These are phyloP conservation scores for Machimus atricapillus DNA, from an alignment of 2,888 invertebrate species.

Conservation along the genomic window DNA sequence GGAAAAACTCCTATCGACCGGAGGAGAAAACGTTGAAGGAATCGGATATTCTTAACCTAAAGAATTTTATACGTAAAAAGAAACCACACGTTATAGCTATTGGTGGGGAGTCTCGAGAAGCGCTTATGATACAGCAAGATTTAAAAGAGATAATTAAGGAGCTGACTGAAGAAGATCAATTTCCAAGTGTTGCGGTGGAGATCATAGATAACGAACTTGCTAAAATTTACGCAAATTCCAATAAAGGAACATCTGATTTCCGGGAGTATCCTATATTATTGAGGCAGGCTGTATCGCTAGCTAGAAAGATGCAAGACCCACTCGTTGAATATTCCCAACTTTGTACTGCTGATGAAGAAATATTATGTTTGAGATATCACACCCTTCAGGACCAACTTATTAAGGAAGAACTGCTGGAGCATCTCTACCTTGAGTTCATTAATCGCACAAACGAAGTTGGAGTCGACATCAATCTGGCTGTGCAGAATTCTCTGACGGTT, in stretches of 20 bases:
- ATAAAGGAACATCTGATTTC: constrained; percentile 85
- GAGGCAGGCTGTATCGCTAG: constrained; percentile 92
- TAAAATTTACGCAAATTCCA: constrained; percentile 90
- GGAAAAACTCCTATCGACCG: constrained; percentile 75
- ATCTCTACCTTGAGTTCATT: constrained; percentile 87
- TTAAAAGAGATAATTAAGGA: constrained; percentile 76
- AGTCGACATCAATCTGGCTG: constrained; percentile 93
- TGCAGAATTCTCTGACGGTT: constrained; percentile 85
- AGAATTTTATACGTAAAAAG: constrained; percentile 85
- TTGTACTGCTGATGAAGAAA: constrained; percentile 95
- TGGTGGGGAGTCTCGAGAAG: constrained; percentile 90
- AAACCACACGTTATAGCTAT: constrained; percentile 94
- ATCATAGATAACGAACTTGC: constrained; percentile 94
- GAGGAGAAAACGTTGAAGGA: constrained; percentile 74
- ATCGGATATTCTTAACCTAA: constrained; percentile 72
- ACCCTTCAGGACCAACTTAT: constrained; percentile 80
- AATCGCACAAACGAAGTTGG: constrained; percentile 98
- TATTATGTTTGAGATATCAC: constrained; percentile 92
- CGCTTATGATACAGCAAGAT: constrained; percentile 80
- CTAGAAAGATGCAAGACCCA: constrained; percentile 92
- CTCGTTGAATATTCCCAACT: constrained; percentile 95
- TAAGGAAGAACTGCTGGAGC: constrained; percentile 86
- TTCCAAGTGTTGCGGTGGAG: constrained; percentile 86
- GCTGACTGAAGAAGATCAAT: constrained; percentile 83
- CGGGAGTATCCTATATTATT: constrained; percentile 91